Conservation (phyloP, 2,797 vertebrate genomes). For the Myripristis jacobus region DNA sequence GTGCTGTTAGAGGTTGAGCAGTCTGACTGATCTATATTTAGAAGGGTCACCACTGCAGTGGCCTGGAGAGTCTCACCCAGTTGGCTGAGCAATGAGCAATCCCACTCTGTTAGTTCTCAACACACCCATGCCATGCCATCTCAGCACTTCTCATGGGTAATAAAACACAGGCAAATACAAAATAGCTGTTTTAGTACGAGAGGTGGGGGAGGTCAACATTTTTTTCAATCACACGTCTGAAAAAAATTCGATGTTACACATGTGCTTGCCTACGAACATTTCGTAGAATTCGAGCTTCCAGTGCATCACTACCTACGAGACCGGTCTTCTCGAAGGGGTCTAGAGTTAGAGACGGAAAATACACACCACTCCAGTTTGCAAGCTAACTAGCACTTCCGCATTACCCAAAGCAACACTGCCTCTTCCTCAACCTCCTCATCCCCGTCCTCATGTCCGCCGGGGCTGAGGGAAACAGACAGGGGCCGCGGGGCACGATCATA, state of each 20-base stretch:
- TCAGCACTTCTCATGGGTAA: slow-evolving; percentile 12
- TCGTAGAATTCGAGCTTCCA: no score
- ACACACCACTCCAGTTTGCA: slow-evolving; percentile 53
- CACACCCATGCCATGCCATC: slow-evolving; percentile 40
- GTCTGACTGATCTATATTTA: slow-evolving; percentile 57
- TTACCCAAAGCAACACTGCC: slow-evolving; percentile 84
- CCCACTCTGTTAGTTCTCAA: slow-evolving; percentile 51
- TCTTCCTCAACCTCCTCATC: slow-evolving; percentile 78
- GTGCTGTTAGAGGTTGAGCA: slow-evolving; percentile 48
- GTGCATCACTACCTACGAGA: not conserved
- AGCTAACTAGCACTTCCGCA: slow-evolving; percentile 37
- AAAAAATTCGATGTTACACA: not conserved
- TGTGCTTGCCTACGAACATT: slow-evolving; percentile 16
- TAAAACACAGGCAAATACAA: not conserved
- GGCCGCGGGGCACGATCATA: slow-evolving; percentile 35
- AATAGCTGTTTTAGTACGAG: not conserved
- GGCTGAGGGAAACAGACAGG: slow-evolving; percentile 50
- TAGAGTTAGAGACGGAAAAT: slow-evolving; percentile 39
- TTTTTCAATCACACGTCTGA: not conserved
- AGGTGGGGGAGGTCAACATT: not conserved
- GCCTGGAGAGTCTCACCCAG: slow-evolving; percentile 37
- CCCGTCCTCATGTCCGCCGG: slow-evolving; percentile 50
- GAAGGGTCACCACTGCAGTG: slow-evolving; percentile 25
- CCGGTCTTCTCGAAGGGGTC: slow-evolving; percentile 8
- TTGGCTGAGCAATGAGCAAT: slow-evolving; percentile 23